A percentile compares a stretch with the other conserved stretches of the same genome.
These are phyloP conservation scores for Epirrhoe tristata DNA, from an alignment of 2,888 invertebrate species.

Conservation along the genomic window DNA sequence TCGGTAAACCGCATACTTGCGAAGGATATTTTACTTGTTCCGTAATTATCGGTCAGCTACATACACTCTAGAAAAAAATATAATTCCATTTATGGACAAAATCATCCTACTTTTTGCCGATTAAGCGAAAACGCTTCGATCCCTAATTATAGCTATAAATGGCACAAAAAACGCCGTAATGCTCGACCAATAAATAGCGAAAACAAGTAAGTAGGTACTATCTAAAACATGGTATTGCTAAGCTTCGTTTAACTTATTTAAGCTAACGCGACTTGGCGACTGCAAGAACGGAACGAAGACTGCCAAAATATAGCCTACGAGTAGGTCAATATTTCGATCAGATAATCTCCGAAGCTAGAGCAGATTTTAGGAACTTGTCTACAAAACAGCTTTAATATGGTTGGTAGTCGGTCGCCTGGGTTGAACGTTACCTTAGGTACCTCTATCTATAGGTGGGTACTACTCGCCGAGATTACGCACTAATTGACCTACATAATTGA, in stretches of 20 bases:
- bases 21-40: conserved; percentile 14
- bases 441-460: conserved; percentile 10
- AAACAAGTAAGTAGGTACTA: too few relatives aligned
- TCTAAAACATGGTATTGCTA: neutral
- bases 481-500: conserved; percentile 37
- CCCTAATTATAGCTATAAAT: conserved; percentile 38
- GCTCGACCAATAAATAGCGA: conserved; percentile 35
- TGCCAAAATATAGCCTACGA: neutral
- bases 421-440: neutral
- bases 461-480: conserved; percentile 25
- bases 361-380: neutral
- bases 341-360: too few relatives aligned
- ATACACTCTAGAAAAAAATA: conserved; percentile 31
- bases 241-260: neutral
- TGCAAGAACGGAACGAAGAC: neutral
- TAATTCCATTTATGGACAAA: conserved; percentile 37
- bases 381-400: neutral
- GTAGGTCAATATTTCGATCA: too few relatives aligned
- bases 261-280: neutral
- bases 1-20: neutral
- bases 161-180: conserved; percentile 38
- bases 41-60: conserved; percentile 23
- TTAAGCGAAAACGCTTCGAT: conserved; percentile 35
- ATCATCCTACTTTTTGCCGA: conserved; percentile 38
- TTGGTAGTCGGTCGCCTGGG: neutral